Base-by-base conservation (phyloP, 2,797 vertebrate genomes). In the Menidia menidia region DNA sequence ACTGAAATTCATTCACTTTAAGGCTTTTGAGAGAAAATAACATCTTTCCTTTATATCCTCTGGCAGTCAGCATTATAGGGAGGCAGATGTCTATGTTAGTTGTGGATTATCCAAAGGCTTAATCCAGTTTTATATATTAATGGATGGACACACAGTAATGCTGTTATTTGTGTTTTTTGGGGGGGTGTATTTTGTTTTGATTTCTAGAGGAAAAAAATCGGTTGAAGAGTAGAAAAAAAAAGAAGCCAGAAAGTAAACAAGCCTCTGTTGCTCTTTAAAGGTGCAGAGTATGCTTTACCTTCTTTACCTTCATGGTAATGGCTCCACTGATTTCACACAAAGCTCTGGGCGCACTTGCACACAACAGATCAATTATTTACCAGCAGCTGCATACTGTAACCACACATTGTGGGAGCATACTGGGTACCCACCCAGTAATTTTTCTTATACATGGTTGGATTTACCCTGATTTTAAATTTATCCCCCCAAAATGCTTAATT, bases 331-430 rank as follows among this genome's bases (percentile, higher is more conserved):
- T 89, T 88, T 87, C 60, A 87, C 86, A 91, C 85, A 86, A 80
- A 83, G 78, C 69, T 83, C 65, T 32, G 73, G 78, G 73, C 70
- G 45, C 42, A 52, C 73, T 78, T 67, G 70, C 86, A 86, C 85
- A 87, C 72, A 87, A 82, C 79, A 45, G 61, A 91, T 90, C 81
- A 89, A 92, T 91, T 88, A 92, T 92, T 92, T 85, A 91, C 80
- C 75, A 73, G 62, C n/a, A 69, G 80, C 33, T 69, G 50, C 74
- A 81, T 48, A 82, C 63, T 76, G 65, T 74, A 65, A 64, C 71
- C 71, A 81, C 70, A 71, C 79, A 82, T 75, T 78, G 78, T 82
- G 75, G 42, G 68, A 79, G 68, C 71, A 54, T 68, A 77, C 71
- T 70, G 73, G 52, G 60, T 77, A 48, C 55, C 32, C 13, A 11